Evolutionary conservation across 2,888 invertebrate species (phyloP), one percentile per base, ranked within the genome.

Genomic region (Hoplodrina ambigua): DNA sequence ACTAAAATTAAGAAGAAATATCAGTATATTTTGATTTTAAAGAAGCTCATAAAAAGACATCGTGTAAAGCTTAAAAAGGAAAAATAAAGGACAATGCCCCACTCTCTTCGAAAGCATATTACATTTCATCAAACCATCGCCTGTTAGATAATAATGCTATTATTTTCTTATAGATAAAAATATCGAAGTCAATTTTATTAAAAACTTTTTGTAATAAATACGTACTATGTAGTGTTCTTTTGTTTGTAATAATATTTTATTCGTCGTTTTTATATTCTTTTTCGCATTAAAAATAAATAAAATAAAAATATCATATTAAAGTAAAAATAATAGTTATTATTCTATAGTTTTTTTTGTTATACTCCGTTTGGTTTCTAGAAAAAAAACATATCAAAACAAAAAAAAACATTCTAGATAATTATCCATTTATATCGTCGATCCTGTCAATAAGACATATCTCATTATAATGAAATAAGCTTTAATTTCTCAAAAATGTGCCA

Each of bases 401-500:
- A 37, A 41, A 61, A 50, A 71, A 54, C 8, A 49, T 52, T 41
- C 17, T 46, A 46, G 11, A 4, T 41, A n/a, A n/a, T n/a, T n/a
- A 53, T 68, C 17, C 11, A 54, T 64, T 56, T 61, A 52, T 66
- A 6, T 75, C 44, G 46, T 56, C 6, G 25, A 68, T 67, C 61
- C 65, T 69, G 52, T 69, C 63, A 68, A 19, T 75, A 50, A 55
- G 60, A 70, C 44, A 66, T 58, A 64, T 68, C 70, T 73, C 61
- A 73, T 75, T 33, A 65, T 72, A 79, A 72, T 74, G 52, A 67
- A 71, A 75, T 84, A 85, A 88, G 89, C 87, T 88, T 89, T 89
- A 89, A 88, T 89, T 89, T 87, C 72, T 77, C 62, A 83, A 83
- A 82, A 82, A 84, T 84, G 91, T 91, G 91, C 91, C 91, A 91